Evolutionary conservation across 2,888 invertebrate species (phyloP).

Genomic region (Oligia latruncula): DNA sequence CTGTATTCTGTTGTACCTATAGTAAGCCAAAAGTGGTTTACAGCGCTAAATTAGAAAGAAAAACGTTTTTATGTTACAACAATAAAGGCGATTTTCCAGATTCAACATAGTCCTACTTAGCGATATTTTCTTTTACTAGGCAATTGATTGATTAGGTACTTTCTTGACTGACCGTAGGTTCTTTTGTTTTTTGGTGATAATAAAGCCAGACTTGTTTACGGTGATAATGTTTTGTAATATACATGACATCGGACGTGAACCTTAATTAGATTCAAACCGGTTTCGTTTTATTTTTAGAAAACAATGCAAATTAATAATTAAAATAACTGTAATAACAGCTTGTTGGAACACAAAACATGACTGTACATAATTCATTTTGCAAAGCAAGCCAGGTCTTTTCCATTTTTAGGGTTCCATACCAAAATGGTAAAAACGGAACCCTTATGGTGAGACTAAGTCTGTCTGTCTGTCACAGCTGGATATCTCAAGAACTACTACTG

Average conservation of each 20-base stretch:
- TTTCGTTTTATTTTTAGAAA: slow-evolving; percentile 5
- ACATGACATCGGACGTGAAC: slow-evolving; percentile 1
- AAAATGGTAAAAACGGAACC: too few species aligned
- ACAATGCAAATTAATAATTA: neutral
- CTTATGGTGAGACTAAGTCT: too few species aligned
- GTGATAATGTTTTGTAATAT: slow-evolving; percentile 12
- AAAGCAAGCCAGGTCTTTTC: neutral
- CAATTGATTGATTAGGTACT: neutral
- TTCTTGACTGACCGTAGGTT: neutral
- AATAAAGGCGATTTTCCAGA: neutral
- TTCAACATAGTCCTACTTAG: neutral
- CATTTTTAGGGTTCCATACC: neutral
- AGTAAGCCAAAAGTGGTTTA: neutral
- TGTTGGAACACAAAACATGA: neutral
- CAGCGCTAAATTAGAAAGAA: neutral
- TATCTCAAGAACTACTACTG: too few species aligned
- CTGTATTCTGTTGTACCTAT: slow-evolving; percentile 11
- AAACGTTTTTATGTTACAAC: too few species aligned
- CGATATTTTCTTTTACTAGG: neutral
- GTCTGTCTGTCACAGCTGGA: too few species aligned
- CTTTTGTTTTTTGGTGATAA: slow-evolving; percentile 17
- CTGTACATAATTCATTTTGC: neutral
- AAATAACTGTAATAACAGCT: slow-evolving; percentile 1
- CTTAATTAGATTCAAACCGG: slow-evolving; percentile 23
- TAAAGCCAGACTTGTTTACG: neutral